These are phyloP conservation scores for Caenorhabditis sulstoni DNA, from an alignment of 2,888 invertebrate genomes.

Conservation along the genomic window DNA sequence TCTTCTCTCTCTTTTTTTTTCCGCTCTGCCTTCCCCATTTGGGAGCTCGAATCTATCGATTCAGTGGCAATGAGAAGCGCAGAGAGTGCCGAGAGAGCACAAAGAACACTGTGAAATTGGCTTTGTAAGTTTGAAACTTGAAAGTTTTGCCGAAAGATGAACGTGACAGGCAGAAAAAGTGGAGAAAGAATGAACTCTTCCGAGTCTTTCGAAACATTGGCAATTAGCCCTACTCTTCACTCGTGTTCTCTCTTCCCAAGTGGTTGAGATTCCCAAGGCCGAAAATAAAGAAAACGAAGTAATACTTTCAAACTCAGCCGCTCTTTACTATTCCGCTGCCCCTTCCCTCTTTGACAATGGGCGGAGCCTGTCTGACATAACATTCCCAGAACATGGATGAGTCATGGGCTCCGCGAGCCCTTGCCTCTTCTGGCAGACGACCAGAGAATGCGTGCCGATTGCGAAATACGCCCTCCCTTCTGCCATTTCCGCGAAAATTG, in stretches of 20 bases:
- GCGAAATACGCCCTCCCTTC: conserved; percentile 41
- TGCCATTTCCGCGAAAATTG: not conserved
- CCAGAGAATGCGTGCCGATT: conserved; percentile 34
- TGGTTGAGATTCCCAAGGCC: conserved; percentile 30
- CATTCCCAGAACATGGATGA: conserved; percentile 45
- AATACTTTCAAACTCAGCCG: conserved; percentile 28
- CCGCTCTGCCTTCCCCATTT: not conserved
- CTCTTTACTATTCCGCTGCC: not conserved
- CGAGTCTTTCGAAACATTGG: conserved; percentile 5
- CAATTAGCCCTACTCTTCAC: not conserved
- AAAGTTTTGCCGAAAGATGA: no score
- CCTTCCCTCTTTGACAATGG: conserved; percentile 35
- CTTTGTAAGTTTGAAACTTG: no score
- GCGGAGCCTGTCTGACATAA: conserved; percentile 51
- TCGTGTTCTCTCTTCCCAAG: conserved; percentile 19
- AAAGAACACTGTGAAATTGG: no score
- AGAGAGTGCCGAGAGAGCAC: not conserved
- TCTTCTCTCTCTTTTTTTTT: not conserved
- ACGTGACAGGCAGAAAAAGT: not conserved
- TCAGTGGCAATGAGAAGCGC: conserved; percentile 5
- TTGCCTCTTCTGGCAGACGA: conserved; percentile 12
- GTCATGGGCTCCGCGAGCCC: conserved; percentile 43
- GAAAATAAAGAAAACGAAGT: not conserved
- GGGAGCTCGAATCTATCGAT: conserved; percentile 30
- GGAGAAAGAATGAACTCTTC: not conserved